Evolutionary conservation across 2,888 invertebrate species (phyloP).

Genomic region (Philhelius pedissequus): DNA sequence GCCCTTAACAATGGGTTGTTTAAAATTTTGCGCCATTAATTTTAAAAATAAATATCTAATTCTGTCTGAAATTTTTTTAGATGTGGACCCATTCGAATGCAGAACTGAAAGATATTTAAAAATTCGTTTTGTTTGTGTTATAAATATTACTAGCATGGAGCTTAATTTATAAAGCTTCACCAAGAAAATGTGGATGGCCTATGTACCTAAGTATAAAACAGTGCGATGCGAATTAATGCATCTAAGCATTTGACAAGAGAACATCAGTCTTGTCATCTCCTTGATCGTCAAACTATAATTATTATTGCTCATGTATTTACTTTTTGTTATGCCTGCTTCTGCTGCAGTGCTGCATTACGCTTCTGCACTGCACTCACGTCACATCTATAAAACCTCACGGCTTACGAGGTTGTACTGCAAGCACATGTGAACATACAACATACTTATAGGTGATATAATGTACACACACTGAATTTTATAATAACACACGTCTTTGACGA

Average conservation of each 20-base stretch:
- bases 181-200: not conserved
- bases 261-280: not conserved
- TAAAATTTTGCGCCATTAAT: too few relatives aligned
- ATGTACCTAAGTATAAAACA: not conserved
- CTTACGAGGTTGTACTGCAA: not conserved
- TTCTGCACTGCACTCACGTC: not conserved
- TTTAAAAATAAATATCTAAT: too few relatives aligned
- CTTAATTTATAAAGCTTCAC: not conserved
- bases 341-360: too few relatives aligned
- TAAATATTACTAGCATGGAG: not conserved
- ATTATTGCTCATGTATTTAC: not conserved
- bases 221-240: too few relatives aligned
- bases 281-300: conserved; percentile 19
- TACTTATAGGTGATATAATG: not conserved
- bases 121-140: too few relatives aligned
- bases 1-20: too few relatives aligned
- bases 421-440: not conserved
- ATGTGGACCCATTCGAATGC: too few relatives aligned
- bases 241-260: not conserved
- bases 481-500: conserved; percentile 19
- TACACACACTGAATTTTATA: not conserved
- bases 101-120: too few relatives aligned
- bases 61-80: too few relatives aligned
- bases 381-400: not conserved
- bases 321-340: not conserved